Conservation (phyloP, 2,113 vertebrate species). For the Anthoscopus minutus region DNA sequence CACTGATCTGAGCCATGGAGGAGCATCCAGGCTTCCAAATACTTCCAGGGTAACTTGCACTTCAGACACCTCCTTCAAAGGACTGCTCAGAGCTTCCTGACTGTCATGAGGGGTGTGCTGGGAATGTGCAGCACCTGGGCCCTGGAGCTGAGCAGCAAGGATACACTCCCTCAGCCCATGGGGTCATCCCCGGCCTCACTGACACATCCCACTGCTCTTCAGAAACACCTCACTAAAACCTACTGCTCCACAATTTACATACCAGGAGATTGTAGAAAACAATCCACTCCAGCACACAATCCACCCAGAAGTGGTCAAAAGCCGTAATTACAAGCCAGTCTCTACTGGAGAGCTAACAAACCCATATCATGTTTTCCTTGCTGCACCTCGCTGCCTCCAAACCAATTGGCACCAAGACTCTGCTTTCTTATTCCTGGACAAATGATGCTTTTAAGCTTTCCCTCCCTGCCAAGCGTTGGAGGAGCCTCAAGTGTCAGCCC, state of each 20-base stretch:
- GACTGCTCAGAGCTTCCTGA: neutral
- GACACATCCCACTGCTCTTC: neutral
- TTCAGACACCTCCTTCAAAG: neutral
- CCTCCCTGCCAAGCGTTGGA: conserved; percentile 22
- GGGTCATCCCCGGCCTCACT: neutral
- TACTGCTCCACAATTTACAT: neutral
- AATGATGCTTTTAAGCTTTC: neutral
- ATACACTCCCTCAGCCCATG: fast-evolving
- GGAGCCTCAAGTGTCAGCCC: conserved; percentile 8
- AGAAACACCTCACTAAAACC: neutral
- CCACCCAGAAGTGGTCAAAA: neutral
- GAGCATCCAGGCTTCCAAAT: neutral
- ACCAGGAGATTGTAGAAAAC: neutral
- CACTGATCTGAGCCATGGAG: neutral
- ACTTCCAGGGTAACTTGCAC: neutral
- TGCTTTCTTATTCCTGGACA: conserved; percentile 31
- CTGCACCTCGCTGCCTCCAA: conserved; percentile 46
- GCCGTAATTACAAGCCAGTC: neutral
- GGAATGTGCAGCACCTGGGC: neutral
- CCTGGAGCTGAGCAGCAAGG: neutral
- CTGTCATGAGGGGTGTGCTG: fast-evolving
- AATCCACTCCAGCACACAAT: neutral
- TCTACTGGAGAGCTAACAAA: neutral
- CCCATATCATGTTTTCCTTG: neutral
- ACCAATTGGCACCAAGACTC: neutral